Percentiles rank a stretch among this genome's conserved stretches.
Conservation (phyloP, 2,888 invertebrate species). For the Brenthis ino region DNA sequence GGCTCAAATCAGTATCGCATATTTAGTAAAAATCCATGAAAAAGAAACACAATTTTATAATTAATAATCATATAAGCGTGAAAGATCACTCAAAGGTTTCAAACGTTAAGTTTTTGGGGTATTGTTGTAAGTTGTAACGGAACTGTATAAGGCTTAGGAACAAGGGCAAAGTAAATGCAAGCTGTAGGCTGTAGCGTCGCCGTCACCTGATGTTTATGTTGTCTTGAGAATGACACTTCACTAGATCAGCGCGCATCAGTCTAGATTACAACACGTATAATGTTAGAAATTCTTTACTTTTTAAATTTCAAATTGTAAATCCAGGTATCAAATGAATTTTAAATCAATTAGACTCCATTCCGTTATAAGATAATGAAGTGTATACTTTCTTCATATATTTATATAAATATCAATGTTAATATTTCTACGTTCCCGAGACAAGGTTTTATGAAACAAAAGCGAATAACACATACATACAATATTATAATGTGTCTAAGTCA, state of each 20-base stretch:
- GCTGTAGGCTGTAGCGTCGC: conserved; percentile 33
- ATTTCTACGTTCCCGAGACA: too few species aligned
- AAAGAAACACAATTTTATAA: conserved; percentile 6
- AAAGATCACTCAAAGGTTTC: conserved; percentile 5
- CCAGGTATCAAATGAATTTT: too few species aligned
- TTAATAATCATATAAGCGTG: conserved; percentile 1
- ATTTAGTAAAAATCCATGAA: neutral
- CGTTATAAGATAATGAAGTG: too few species aligned
- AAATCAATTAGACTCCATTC: too few species aligned
- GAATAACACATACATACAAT: too few species aligned
- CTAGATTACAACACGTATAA: conserved; percentile 40
- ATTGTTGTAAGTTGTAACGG: neutral
- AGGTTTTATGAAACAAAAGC: too few species aligned
- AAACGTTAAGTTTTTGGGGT: conserved; percentile 2
- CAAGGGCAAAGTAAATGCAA: conserved; percentile 26
- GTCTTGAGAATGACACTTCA: conserved; percentile 75
- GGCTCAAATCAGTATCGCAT: neutral
- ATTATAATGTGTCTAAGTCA: too few species aligned
- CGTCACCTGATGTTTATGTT: conserved; percentile 72
- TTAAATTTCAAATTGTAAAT: neutral
- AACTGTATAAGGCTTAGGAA: neutral
- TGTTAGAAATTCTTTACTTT: conserved; percentile 10
- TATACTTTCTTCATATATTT: too few species aligned
- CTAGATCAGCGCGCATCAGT: conserved; percentile 52
- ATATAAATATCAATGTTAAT: too few species aligned